Evolutionary conservation across 2,113 vertebrate species (phyloP), one percentile per base, ranked within the genome.

Genomic region (Pachycephala philippinensis): DNA sequence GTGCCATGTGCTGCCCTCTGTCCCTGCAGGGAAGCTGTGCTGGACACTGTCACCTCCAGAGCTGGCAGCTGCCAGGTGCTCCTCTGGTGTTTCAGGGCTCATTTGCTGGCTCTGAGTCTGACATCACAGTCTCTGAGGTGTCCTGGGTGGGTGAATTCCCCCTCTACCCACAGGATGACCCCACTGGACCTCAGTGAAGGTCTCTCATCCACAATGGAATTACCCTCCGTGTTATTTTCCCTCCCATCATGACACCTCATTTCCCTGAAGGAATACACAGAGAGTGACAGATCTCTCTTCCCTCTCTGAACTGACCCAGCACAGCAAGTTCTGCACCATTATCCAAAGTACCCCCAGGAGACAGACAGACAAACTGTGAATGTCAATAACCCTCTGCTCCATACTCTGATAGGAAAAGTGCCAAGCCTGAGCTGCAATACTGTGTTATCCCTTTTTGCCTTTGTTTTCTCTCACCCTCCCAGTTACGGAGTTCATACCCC

Each of bases 401-500:
- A 49, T n/a, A 31, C 31, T 20, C 20, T 4, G 52, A 61, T 1
- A 45, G 21, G 44, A 47, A 35, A 65, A 64, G 64, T 49, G 54
- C 72, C 68, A 56, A 35, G 44, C 14, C 35, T 42, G 66, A 71
- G 47, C 54, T 76, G 44, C 24, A 84, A n/a, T 26, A 33, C 15
- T 28, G 26, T 3, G 20, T 66, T 44, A 71, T 4, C 39, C n/a
- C 42, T 44, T 82, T 69, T 8, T 50, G 42, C 17, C 54, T 50
- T 76, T 68, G 72, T 33, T 93, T 89, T 63, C 61, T 76, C 37
- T 64, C 66, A 76, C 61, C 9, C 54, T n/a, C 4, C 33, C 24
- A 4, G 0, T 39, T 11, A 75, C 0, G 3, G n/a, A 61, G 52
- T 6, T 87, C 44, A 59, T 21, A 42, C 20, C n/a, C 33, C 35